These are phyloP conservation scores for Microtus montanus DNA, from an alignment of 2,113 vertebrate genomes.

Conservation along the genomic window DNA sequence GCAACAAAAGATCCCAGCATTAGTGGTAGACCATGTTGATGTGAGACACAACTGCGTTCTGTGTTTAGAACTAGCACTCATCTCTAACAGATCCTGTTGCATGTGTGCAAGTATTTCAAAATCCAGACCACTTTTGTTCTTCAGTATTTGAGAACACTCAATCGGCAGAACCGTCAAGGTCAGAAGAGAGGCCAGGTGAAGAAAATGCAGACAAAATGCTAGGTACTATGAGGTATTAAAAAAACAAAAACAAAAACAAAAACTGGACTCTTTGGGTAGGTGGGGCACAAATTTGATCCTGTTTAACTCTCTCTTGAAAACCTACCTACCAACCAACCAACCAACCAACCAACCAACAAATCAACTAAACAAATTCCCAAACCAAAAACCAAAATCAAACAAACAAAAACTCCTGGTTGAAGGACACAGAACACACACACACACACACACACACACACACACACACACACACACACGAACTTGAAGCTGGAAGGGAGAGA, in stretches of 20 bases:
- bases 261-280: neutral
- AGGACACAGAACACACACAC: neutral
- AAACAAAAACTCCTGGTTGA: neutral
- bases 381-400: neutral
- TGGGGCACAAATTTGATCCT: neutral
- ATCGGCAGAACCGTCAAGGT: accelerated
- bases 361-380: neutral
- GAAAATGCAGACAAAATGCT: neutral
- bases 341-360: neutral
- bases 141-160: neutral
- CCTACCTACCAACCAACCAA: neutral
- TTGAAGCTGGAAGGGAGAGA: neutral
- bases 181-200: neutral
- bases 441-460: neutral
- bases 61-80: neutral
- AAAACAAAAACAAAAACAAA: neutral
- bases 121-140: neutral
- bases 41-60: neutral
- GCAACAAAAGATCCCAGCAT: neutral
- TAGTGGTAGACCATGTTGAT: neutral
- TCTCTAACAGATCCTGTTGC: neutral
- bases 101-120: neutral
- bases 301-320: neutral
- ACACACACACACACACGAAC: neutral
- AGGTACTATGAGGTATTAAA: neutral